A percentile compares a stretch with the other conserved stretches of the same genome.
phyloP scores from a whole-genome alignment of 2,888 invertebrate species.

The Cyclophora punctaria region DNA sequence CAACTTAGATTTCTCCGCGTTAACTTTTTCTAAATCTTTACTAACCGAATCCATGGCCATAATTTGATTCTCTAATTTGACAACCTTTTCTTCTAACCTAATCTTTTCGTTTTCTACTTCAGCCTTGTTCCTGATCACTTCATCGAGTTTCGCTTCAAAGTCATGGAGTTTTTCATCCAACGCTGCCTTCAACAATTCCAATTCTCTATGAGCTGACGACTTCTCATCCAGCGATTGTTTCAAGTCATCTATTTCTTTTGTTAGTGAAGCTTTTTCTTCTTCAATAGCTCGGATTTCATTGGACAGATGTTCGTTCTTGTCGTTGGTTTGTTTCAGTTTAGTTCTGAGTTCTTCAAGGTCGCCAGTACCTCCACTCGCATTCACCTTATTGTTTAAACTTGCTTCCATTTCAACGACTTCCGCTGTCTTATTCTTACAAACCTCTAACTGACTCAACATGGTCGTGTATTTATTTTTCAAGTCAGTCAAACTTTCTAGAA shows the following conservation, averaged over 20 bases:
- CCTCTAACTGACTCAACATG: conserved; percentile 59
- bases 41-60: conserved; percentile 7
- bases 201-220: conserved; percentile 31
- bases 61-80: conserved; percentile 21
- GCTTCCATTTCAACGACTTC: conserved; percentile 67
- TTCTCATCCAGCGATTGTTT: conserved; percentile 44
- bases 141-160: conserved; percentile 34
- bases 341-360: conserved; percentile 61
- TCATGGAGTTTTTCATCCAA: conserved; percentile 48
- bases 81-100: conserved; percentile 31
- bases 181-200: conserved; percentile 36
- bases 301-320: conserved; percentile 64
- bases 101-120: conserved; percentile 35
- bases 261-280: conserved; percentile 67
- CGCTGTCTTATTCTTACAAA: conserved; percentile 60
- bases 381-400: conserved; percentile 37
- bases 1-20: conserved; percentile 26
- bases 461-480: conserved; percentile 71
- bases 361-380: conserved; percentile 33
- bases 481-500: conserved; percentile 68
- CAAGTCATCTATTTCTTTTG: conserved; percentile 59
- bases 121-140: conserved; percentile 29
- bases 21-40: conserved; percentile 22
- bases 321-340: conserved; percentile 43
- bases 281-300: conserved; percentile 33